A percentile compares a stretch with the other conserved stretches of the same genome.
phyloP scores from a whole-genome alignment of 2,888 invertebrate genomes.

The Andricus quercusramuli region DNA sequence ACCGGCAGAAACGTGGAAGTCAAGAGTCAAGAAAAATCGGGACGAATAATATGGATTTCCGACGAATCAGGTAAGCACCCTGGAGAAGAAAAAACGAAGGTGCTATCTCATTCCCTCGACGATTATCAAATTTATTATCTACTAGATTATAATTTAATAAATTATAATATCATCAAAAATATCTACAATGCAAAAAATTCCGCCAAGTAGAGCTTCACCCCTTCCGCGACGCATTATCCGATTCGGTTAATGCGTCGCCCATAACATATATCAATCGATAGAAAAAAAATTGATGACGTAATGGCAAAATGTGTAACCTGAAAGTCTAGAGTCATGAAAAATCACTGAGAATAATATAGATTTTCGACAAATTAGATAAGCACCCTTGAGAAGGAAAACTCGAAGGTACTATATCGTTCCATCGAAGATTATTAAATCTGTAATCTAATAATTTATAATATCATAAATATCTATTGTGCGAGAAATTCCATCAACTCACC shows the following conservation, averaged over 20 bases:
- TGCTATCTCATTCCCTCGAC: not conserved
- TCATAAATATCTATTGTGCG: no score
- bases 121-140: slow-evolving; percentile 3
- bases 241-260: no score
- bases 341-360: slow-evolving; percentile 25
- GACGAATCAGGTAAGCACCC: slow-evolving; percentile 21
- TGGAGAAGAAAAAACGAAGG: not conserved
- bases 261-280: no score
- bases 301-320: not conserved
- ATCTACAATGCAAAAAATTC: no score
- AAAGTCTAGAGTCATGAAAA: no score
- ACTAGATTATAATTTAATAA: not conserved
- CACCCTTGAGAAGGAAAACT: not conserved
- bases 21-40: slow-evolving; percentile 26
- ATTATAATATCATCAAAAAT: no score
- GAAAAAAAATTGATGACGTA: no score
- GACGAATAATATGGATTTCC: slow-evolving; percentile 27
- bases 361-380: slow-evolving; percentile 17
- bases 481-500: no score
- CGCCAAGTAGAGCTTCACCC: no score
- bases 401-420: no score
- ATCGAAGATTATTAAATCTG: not conserved
- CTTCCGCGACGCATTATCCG: no score
- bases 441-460: not conserved
- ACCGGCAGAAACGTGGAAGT: slow-evolving; percentile 12